These are phyloP conservation scores for Drosophila parthenogenetica DNA, from an alignment of 2,888 invertebrate species.

Conservation along the genomic window DNA sequence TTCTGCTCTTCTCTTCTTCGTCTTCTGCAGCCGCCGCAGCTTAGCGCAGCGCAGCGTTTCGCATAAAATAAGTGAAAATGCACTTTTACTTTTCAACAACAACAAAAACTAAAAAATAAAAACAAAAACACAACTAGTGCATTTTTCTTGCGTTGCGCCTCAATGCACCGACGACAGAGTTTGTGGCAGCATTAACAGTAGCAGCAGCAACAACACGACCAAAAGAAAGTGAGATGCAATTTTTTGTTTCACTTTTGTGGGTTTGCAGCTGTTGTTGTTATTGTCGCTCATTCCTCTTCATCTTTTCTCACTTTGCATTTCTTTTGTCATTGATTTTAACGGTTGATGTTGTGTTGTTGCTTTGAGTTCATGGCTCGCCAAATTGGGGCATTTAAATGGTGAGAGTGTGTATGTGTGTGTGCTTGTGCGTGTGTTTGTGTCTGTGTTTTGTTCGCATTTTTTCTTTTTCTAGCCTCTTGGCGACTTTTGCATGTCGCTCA, in stretches of 20 bases:
- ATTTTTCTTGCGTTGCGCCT: constrained; percentile 66
- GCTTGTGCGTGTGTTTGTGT: constrained; percentile 11
- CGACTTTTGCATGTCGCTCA: constrained; percentile 59
- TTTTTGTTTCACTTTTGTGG: constrained; percentile 57
- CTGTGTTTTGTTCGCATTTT: constrained; percentile 31
- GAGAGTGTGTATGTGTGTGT: not conserved
- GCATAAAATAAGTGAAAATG: constrained; percentile 84
- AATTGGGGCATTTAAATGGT: constrained; percentile 73
- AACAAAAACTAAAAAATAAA: constrained; percentile 27
- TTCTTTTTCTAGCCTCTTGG: constrained; percentile 20
- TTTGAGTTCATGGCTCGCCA: constrained; percentile 78
- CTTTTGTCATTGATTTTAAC: constrained; percentile 68
- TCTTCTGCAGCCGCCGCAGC: constrained; percentile 22
- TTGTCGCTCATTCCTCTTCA: constrained; percentile 25
- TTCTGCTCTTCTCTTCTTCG: constrained; percentile 37
- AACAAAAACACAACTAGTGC: constrained; percentile 49
- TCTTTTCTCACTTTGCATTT: constrained; percentile 55
- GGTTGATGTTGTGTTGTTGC: constrained; percentile 53
- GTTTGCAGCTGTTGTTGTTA: constrained; percentile 16
- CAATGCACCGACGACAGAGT: constrained; percentile 46
- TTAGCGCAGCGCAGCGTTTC: constrained; percentile 44
- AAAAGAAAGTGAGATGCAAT: constrained; percentile 82
- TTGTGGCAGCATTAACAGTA: constrained; percentile 45
- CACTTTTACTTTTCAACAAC: constrained; percentile 83
- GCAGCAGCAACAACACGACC: constrained; percentile 28